phyloP scores from a whole-genome alignment of 2,888 invertebrate species.

The Netelia melanura region DNA sequence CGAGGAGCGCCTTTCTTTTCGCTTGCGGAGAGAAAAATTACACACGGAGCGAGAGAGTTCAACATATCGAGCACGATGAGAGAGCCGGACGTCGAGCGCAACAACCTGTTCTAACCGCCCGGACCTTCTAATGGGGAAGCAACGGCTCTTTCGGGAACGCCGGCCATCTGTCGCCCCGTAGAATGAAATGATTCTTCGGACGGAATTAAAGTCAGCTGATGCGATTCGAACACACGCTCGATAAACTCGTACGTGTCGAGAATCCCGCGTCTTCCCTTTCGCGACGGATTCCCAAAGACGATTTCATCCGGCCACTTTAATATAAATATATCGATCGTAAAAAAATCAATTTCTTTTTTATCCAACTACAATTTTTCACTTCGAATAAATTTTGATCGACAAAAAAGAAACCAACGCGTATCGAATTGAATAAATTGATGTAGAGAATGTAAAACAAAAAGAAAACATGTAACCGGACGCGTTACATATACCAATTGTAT shows the following conservation, averaged over 20 bases:
- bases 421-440: too few species aligned
- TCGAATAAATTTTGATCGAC: too few species aligned
- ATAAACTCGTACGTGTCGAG: slow-evolving; percentile 40
- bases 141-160: slow-evolving; percentile 83
- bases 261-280: slow-evolving; percentile 60
- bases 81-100: slow-evolving; percentile 63
- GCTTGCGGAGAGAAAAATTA: slow-evolving; percentile 48
- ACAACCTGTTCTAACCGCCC: slow-evolving; percentile 75
- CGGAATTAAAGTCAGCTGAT: slow-evolving; percentile 84
- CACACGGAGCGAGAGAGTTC: slow-evolving; percentile 27
- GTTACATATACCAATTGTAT: too few species aligned
- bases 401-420: too few species aligned
- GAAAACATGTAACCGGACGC: too few species aligned
- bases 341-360: background rate
- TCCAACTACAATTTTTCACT: too few species aligned
- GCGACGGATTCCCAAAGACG: slow-evolving; percentile 55
- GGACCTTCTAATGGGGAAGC: slow-evolving; percentile 79
- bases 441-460: too few species aligned
- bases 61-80: slow-evolving; percentile 1
- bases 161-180: slow-evolving; percentile 82
- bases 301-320: slow-evolving; percentile 44
- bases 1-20: slow-evolving; percentile 43
- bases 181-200: slow-evolving; percentile 81
- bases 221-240: slow-evolving; percentile 65
- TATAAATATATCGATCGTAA: slow-evolving; percentile 2